Percentiles rank a stretch among this genome's conserved stretches.
phyloP scores from a whole-genome alignment of 2,888 invertebrate species.

The Ormyrus pomaceus region DNA sequence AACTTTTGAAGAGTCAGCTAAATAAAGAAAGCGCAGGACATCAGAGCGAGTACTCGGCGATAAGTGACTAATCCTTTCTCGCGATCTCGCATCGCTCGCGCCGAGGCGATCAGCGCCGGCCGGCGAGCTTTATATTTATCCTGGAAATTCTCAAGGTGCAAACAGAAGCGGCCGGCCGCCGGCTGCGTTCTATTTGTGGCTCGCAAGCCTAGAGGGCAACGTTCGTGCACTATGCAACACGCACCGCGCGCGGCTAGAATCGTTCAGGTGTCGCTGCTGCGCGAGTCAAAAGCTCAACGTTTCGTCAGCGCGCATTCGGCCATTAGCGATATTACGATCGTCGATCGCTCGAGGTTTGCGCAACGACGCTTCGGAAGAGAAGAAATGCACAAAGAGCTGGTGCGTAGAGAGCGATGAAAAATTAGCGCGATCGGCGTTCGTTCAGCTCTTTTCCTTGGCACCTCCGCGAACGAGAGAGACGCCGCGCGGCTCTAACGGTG shows the following conservation, averaged over 20 bases:
- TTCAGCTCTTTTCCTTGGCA: no score
- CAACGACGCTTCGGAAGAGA: no score
- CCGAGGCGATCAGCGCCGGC: background rate
- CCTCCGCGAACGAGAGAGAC: no score
- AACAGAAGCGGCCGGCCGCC: slow-evolving; percentile 1
- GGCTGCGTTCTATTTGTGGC: slow-evolving; percentile 50
- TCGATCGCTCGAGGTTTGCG: no score
- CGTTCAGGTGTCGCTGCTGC: background rate
- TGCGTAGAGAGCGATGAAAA: no score
- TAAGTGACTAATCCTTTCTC: background rate
- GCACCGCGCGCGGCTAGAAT: slow-evolving; percentile 25
- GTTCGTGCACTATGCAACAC: slow-evolving; percentile 46
- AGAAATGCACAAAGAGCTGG: no score
- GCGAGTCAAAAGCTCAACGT: background rate
- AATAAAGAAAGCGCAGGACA: no score
- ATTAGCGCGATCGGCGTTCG: no score
- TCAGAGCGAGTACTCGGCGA: background rate
- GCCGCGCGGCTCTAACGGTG: no score
- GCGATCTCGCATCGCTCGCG: background rate
- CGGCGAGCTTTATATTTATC: slow-evolving; percentile 23
- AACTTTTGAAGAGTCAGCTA: no score
- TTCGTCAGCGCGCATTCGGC: no score
- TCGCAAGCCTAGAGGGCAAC: slow-evolving; percentile 37
- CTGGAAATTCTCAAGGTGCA: slow-evolving; percentile 52
- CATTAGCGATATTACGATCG: no score